These are phyloP conservation scores for Ptiloglossa arizonensis DNA, from an alignment of 1,140 invertebrate species.

Conservation along the genomic window DNA sequence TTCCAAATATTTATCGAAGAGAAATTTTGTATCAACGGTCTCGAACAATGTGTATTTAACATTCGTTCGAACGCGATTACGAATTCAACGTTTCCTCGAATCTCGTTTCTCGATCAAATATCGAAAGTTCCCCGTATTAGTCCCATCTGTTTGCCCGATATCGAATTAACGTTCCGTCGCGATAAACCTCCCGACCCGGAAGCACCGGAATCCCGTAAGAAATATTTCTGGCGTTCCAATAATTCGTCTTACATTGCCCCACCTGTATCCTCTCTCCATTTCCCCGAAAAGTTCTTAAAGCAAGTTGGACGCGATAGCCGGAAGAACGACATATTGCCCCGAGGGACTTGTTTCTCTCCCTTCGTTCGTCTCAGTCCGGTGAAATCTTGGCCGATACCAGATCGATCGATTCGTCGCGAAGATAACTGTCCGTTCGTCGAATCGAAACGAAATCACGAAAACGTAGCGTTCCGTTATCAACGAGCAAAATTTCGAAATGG, in stretches of 20 bases:
- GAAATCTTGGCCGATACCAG: constrained; percentile 45
- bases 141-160: not conserved
- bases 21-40: too few species aligned
- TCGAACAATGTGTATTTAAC: too few species aligned
- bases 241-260: constrained; percentile 32
- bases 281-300: constrained; percentile 23
- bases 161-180: constrained; percentile 27
- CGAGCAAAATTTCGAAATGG: too few species aligned
- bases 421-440: not conserved
- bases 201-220: constrained; percentile 30
- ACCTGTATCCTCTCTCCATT: constrained; percentile 31
- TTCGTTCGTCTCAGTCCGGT: constrained; percentile 16
- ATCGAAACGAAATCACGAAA: not conserved
- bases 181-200: constrained; percentile 26
- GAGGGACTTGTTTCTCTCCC: constrained; percentile 52
- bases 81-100: too few species aligned
- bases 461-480: not conserved
- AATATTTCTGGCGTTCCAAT: constrained; percentile 47
- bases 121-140: not conserved
- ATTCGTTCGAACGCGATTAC: too few species aligned
- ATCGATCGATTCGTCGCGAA: not conserved
- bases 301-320: constrained; percentile 63
- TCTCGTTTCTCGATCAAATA: not conserved
- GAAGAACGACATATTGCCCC: constrained; percentile 64
- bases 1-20: too few species aligned